phyloP scores from a whole-genome alignment of 2,113 vertebrate genomes.

The Ictalurus punctatus region DNA sequence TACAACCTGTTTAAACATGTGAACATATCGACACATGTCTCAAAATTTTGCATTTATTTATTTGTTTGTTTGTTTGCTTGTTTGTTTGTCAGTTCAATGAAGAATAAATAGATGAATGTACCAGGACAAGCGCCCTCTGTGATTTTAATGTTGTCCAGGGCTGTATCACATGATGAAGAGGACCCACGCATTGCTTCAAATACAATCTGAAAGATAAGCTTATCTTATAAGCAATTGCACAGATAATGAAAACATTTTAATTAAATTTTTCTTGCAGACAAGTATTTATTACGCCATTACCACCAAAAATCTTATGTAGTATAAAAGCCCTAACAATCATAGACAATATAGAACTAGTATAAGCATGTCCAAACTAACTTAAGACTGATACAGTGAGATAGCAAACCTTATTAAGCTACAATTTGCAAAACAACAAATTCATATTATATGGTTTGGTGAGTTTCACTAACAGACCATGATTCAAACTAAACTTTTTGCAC shows the following conservation, averaged over 20 bases:
- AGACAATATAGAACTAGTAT: not conserved
- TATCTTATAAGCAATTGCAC: not conserved
- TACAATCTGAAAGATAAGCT: conserved; percentile 64
- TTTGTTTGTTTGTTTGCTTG: not conserved
- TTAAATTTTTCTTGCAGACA: not conserved
- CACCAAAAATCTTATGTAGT: not conserved
- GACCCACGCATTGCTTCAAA: conserved; percentile 72
- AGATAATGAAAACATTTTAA: not conserved
- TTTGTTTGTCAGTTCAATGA: not conserved
- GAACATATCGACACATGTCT: not conserved
- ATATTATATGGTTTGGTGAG: not conserved
- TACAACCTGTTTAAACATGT: conserved; percentile 66
- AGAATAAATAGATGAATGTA: conserved; percentile 44
- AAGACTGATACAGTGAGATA: not conserved
- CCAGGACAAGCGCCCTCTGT: conserved; percentile 71
- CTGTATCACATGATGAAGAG: conserved; percentile 68
- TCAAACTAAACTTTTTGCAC: not conserved
- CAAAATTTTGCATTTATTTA: not conserved
- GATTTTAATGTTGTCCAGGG: conserved; percentile 76
- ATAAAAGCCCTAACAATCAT: not conserved
- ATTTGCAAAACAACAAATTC: not conserved
- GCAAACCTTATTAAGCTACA: not conserved
- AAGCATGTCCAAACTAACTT: not conserved
- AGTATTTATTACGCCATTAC: not conserved
- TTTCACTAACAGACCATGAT: not conserved